Evolutionary conservation across 2,113 vertebrate genomes (phyloP).

Genomic region (Ophthalmolycus amberensis): DNA sequence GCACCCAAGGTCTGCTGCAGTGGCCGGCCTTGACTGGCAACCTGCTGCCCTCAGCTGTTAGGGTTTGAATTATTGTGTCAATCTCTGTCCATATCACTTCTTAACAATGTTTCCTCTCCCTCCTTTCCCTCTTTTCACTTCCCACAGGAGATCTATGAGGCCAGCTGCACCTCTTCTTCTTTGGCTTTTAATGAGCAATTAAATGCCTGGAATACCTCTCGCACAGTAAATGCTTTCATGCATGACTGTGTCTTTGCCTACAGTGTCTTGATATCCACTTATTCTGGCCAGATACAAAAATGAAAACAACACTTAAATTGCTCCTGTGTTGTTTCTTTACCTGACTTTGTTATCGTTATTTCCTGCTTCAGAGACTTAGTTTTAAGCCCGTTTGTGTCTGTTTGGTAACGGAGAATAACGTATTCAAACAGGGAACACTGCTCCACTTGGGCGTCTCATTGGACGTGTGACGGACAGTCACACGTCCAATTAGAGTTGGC

Average conservation of each 20-base stretch:
- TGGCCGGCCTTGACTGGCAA: conserved; percentile 27
- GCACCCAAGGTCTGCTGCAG: conserved; percentile 19
- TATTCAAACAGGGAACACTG: background rate
- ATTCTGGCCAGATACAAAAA: background rate
- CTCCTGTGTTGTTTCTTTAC: background rate
- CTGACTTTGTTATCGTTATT: background rate
- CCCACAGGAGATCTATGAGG: background rate
- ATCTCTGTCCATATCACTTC: background rate
- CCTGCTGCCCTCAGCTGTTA: conserved; percentile 38
- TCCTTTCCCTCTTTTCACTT: background rate
- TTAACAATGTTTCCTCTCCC: background rate
- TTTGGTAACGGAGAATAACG: too few relatives aligned
- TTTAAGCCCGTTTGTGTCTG: background rate
- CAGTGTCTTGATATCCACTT: background rate
- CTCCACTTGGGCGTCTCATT: background rate
- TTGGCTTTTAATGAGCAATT: conserved; percentile 1
- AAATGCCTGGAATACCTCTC: background rate
- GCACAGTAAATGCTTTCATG: background rate
- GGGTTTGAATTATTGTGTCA: conserved; percentile 20
- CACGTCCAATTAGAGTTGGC: background rate
- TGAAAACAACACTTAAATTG: background rate
- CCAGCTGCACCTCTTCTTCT: conserved; percentile 6
- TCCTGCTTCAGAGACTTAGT: background rate
- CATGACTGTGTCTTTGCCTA: background rate
- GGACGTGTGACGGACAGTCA: background rate